A percentile compares a stretch with the other conserved stretches of the same genome.
Conservation (phyloP, 2,888 invertebrate species). For the Apamea anceps region DNA sequence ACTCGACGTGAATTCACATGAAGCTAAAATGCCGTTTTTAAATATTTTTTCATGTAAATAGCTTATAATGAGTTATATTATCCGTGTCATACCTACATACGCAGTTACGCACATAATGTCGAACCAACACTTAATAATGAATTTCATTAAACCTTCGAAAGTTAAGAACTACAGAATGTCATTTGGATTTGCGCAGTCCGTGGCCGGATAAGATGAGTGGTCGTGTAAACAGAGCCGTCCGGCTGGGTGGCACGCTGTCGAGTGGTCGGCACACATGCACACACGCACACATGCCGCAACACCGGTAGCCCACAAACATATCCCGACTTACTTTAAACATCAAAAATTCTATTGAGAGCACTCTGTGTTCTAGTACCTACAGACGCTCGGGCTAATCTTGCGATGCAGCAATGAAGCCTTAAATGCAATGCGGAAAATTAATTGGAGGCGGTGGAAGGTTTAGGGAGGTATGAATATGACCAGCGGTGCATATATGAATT, state of each 20-base stretch:
- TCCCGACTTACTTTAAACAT: conserved; percentile 81
- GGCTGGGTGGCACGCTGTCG: conserved; percentile 84
- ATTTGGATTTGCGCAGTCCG: conserved; percentile 74
- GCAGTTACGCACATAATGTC: conserved; percentile 30
- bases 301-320: conserved; percentile 88
- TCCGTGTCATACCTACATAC: conserved; percentile 24
- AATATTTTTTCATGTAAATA: neutral
- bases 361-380: conserved; percentile 63
- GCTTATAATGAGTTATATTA: conserved; percentile 28
- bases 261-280: conserved; percentile 85
- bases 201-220: conserved; percentile 72
- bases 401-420: neutral
- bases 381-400: conserved; percentile 34
- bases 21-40: conserved; percentile 6
- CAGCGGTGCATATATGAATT: neutral
- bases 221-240: conserved; percentile 69
- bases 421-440: no score
- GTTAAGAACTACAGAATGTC: conserved; percentile 57
- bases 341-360: conserved; percentile 79
- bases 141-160: conserved; percentile 59
- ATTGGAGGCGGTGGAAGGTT: neutral
- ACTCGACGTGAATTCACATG: neutral
- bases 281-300: conserved; percentile 70
- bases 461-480: neutral
- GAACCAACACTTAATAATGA: conserved; percentile 53